phyloP scores from a whole-genome alignment of 2,888 invertebrate genomes.

The Entomobrya multifasciata region DNA sequence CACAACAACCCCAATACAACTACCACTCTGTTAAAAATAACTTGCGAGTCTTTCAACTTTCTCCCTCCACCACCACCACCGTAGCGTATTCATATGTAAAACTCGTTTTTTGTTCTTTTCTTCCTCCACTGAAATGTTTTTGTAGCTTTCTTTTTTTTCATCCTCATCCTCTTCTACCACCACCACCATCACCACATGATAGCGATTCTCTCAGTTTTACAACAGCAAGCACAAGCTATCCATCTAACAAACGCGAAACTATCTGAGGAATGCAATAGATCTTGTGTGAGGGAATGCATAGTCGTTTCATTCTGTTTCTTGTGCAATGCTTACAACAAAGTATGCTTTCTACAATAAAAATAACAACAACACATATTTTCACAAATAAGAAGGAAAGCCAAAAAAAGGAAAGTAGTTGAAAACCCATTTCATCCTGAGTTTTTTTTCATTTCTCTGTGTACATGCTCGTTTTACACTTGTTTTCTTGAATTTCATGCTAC shows the following conservation, averaged over 20 bases:
- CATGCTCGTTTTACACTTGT: slow-evolving; percentile 9
- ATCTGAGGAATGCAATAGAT: slow-evolving; percentile 80
- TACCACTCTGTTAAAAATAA: slow-evolving; percentile 25
- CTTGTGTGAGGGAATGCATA: slow-evolving; percentile 77
- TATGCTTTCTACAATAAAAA: slow-evolving; percentile 17
- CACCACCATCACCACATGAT: neutral
- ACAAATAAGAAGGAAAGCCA: neutral
- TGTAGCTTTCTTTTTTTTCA: slow-evolving; percentile 18
- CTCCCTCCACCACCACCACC: neutral
- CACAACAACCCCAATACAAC: neutral
- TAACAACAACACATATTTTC: slow-evolving; percentile 27
- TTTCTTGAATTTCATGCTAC: slow-evolving; percentile 56
- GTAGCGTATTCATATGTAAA: slow-evolving; percentile 72
- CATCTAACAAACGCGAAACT: slow-evolving; percentile 69
- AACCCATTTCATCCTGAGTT: slow-evolving; percentile 42
- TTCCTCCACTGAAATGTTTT: slow-evolving; percentile 49
- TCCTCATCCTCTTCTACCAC: slow-evolving; percentile 17
- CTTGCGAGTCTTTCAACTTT: too few relatives aligned
- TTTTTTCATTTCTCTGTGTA: slow-evolving; percentile 16
- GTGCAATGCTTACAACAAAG: slow-evolving; percentile 61
- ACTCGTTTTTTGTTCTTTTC: slow-evolving; percentile 73
- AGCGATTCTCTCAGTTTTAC: neutral
- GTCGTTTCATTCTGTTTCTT: slow-evolving; percentile 19
- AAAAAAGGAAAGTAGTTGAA: slow-evolving; percentile 22
- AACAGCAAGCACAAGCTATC: slow-evolving; percentile 5